Evolutionary conservation across 1,140 invertebrate species (phyloP).

Genomic region (Drosophila auraria): DNA sequence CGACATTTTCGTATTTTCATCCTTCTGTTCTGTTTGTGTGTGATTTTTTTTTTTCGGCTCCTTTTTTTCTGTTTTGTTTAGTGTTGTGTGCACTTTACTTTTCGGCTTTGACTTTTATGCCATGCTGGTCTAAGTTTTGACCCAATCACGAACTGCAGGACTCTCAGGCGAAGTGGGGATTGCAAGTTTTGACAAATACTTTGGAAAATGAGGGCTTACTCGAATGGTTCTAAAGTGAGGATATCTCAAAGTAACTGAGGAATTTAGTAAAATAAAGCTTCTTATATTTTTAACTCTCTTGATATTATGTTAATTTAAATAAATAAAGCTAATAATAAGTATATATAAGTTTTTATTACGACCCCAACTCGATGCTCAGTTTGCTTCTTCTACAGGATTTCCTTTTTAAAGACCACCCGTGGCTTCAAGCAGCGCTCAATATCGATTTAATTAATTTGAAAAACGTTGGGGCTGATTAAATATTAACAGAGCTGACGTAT

Average conservation of each 20-base stretch:
- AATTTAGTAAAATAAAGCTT: too few relatives aligned
- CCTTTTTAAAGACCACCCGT: not conserved
- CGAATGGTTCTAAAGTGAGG: not conserved
- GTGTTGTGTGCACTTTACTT: constrained; percentile 62
- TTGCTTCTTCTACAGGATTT: not conserved
- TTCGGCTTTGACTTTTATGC: constrained; percentile 62
- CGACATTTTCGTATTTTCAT: constrained; percentile 36
- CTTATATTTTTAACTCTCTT: too few relatives aligned
- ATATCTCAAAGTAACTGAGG: too few relatives aligned
- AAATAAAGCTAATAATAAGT: too few relatives aligned
- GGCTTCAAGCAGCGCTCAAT: constrained; percentile 5
- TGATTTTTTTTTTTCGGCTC: constrained; percentile 7
- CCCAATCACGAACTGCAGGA: constrained; percentile 31
- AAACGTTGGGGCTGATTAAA: constrained; percentile 50
- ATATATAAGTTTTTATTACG: not conserved
- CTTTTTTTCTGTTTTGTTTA: constrained; percentile 17
- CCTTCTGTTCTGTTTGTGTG: constrained; percentile 23
- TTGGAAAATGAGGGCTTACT: not conserved
- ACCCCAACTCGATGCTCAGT: not conserved
- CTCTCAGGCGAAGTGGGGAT: constrained; percentile 7
- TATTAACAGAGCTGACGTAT: constrained; percentile 46
- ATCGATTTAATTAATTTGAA: constrained; percentile 63
- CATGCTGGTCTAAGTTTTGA: constrained; percentile 39
- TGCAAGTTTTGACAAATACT: constrained; percentile 22
- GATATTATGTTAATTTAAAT: too few relatives aligned